Conservation (phyloP, 2,888 invertebrate species). For the Diadegma fenestrale region DNA sequence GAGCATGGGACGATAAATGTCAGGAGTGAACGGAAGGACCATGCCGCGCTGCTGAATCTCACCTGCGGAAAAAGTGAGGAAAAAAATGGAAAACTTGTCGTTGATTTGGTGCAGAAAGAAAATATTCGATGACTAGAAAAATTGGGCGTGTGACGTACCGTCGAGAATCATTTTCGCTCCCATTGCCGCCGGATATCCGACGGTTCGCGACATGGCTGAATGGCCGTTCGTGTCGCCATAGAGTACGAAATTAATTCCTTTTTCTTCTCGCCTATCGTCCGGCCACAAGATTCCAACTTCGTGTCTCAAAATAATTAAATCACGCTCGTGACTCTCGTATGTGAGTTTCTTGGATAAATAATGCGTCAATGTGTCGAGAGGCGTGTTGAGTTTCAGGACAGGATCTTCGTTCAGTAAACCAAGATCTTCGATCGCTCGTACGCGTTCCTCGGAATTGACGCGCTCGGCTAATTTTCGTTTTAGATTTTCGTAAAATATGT, state of each 20-base stretch:
- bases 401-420: conserved; percentile 94
- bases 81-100: too few species aligned
- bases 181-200: conserved; percentile 97
- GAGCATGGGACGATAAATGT: conserved; percentile 97
- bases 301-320: conserved; percentile 97
- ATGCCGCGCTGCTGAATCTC: conserved; percentile 98
- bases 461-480: conserved; percentile 93
- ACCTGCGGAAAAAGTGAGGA: conserved; percentile 86
- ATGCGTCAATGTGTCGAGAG: conserved; percentile 96
- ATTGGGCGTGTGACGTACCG: conserved; percentile 86
- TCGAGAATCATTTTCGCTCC: conserved; percentile 99
- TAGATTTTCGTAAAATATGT: conserved; percentile 97
- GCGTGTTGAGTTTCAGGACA: conserved; percentile 93
- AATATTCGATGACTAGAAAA: neutral
- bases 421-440: conserved; percentile 93
- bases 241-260: conserved; percentile 94
- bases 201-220: conserved; percentile 98
- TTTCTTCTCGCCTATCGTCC: conserved; percentile 92
- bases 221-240: conserved; percentile 94
- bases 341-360: conserved; percentile 93
- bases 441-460: conserved; percentile 89
- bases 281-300: conserved; percentile 97
- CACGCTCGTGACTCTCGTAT: conserved; percentile 93
- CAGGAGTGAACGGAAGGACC: conserved; percentile 95
- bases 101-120: too few species aligned